A percentile compares a stretch with the other conserved stretches of the same genome.
These are phyloP conservation scores for Laodelphax striatellus DNA, from an alignment of 1,140 invertebrate genomes.

Conservation along the genomic window DNA sequence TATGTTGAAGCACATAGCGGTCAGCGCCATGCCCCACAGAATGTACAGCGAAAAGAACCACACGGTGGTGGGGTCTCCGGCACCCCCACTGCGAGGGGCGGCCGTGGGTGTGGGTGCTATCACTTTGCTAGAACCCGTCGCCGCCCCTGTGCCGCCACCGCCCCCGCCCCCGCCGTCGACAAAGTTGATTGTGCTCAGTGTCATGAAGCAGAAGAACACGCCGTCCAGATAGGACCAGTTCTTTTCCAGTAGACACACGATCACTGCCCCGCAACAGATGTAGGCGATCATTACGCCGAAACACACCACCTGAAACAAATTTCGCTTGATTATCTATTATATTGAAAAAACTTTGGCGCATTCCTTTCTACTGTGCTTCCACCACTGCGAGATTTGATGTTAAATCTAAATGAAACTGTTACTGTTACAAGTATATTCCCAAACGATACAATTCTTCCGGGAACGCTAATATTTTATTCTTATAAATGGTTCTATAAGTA, in stretches of 20 bases:
- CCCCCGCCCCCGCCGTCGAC: slow-evolving; percentile 51
- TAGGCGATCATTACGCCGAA: slow-evolving; percentile 70
- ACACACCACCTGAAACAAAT: slow-evolving; percentile 42
- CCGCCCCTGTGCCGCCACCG: too few relatives aligned
- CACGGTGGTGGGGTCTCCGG: slow-evolving; percentile 55
- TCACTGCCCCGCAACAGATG: slow-evolving; percentile 75
- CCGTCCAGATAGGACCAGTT: slow-evolving; percentile 64
- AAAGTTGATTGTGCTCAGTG: slow-evolving; percentile 73
- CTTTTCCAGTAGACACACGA: slow-evolving; percentile 71
- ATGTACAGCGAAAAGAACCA: slow-evolving; percentile 94
- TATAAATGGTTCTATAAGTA: too few relatives aligned
- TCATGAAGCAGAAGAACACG: slow-evolving; percentile 90
- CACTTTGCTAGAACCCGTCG: too few relatives aligned
- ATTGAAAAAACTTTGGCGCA: too few relatives aligned
- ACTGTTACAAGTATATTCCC: too few relatives aligned
- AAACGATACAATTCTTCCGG: too few relatives aligned
- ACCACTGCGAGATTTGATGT: too few relatives aligned
- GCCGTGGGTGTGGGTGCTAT: slow-evolving; percentile 54
- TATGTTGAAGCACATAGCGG: slow-evolving; percentile 96
- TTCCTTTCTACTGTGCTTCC: too few relatives aligned
- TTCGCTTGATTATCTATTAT: too few relatives aligned
- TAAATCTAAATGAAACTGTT: too few relatives aligned
- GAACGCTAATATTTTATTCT: too few relatives aligned
- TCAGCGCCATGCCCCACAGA: slow-evolving; percentile 86
- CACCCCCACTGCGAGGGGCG: slow-evolving; percentile 32